A percentile compares a stretch with the other conserved stretches of the same genome.
phyloP scores from a whole-genome alignment of 37 sponge, comb jelly and placozoan genomes.

The Chondrosia reniformis region DNA sequence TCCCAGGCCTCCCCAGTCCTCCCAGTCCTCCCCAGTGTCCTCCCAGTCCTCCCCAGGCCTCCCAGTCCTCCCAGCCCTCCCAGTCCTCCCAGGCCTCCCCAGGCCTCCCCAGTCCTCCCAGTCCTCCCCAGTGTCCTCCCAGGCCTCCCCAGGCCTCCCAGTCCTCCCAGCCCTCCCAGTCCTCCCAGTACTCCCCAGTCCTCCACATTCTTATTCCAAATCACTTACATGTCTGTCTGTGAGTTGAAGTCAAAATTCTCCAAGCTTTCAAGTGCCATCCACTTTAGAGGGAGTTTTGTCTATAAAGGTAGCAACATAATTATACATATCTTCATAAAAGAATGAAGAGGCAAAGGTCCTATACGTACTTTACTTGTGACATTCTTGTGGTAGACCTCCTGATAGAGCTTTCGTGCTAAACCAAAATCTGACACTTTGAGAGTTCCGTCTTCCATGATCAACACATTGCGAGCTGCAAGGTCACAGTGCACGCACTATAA shows the following conservation, averaged over 20 bases:
- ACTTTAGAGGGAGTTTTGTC: slow-evolving; percentile 8
- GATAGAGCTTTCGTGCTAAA: slow-evolving; percentile 10
- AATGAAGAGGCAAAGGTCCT: neutral
- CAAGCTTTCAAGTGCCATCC: slow-evolving; percentile 17
- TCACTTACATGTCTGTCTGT: slow-evolving; percentile 10
- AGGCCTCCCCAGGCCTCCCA: no score
- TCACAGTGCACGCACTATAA: slow-evolving; percentile 19
- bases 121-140: no score
- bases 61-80: no score
- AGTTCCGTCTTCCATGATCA: slow-evolving; percentile 11
- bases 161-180: no score
- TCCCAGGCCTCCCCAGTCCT: no score
- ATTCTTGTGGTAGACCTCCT: slow-evolving; percentile 20
- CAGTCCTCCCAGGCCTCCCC: no score
- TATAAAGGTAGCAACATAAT: neutral
- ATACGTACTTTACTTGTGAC: neutral
- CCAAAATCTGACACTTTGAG: slow-evolving; percentile 13
- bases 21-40: no score
- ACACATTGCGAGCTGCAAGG: slow-evolving; percentile 14
- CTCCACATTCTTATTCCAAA: no score
- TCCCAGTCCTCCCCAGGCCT: no score
- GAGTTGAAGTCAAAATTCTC: neutral
- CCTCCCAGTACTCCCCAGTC: no score
- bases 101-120: no score
- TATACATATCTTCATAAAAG: neutral